Evolutionary conservation across 2,888 invertebrate genomes (phyloP), one percentile per base, ranked within the genome.

Genomic region (Peribatodes rhomboidaria): DNA sequence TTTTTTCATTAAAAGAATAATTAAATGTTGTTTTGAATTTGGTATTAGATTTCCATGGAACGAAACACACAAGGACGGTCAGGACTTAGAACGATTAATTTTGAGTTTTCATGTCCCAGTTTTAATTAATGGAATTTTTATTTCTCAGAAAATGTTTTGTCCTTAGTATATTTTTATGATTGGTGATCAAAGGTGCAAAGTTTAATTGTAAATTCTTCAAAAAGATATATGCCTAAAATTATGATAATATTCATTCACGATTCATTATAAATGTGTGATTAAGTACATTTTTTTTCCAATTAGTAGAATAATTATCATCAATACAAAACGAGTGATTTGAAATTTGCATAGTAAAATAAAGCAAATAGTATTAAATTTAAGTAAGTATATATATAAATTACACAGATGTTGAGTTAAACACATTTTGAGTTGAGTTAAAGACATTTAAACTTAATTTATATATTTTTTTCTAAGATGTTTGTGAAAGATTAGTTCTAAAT

Each of bases 171-270:
- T 61, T 66, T 71, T 71, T 71, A 74, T 71, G 60, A 52, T 39
- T 56, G 52, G 46, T 65, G 65, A 65, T 61, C 35, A 39, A 37
- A 46, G 56, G 56, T 61, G 65, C 56, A 39, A 65, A 52, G 75
- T 76, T 69, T 73, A 78, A 73, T 82, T 87, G 87, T 89, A 88
- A 86, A 89, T 78, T 80, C 82, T 77, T 88, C 88, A 81, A 88
- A 89, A 88, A 89, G 85, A 85, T 85, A 81, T 84, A 79, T 77
- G 80, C 83, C 78, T 69, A 80, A 83, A 79, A 69, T 71, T 70
- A 73, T 76, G 70, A 74, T 71, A 71, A 61, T 66, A 49, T 67
- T 58, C 68, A 72, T 75, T 58, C 70, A 72, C 73, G 69, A 71
- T 74, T 16, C 37, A 14, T 35, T 41, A 50, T 27, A 57, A 46